Evolutionary conservation across 2,797 vertebrate genomes (phyloP), one percentile per base, ranked within the genome.

Genomic region (Gymnothorax javanicus): DNA sequence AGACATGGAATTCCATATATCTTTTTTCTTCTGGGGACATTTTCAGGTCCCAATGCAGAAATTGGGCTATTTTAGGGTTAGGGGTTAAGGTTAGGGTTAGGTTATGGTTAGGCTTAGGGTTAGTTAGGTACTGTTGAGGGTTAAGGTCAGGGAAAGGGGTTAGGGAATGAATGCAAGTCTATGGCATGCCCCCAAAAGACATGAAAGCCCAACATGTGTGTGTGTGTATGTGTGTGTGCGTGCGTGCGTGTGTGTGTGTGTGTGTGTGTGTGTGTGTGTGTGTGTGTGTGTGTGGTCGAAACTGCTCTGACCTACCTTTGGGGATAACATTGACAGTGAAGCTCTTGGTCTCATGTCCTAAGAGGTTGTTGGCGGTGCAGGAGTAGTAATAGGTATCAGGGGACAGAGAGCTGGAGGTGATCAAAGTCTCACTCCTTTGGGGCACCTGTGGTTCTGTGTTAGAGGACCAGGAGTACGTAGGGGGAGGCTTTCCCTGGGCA

Each of bases 401-500:
- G 71, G 62, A 13, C 75, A 82, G 43, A 2, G 6, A 12, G 17
- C 82, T 7, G 0, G 4, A 43, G 15, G 1, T 77, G 23, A 93
- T 4, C 87, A 88, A 9, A 0, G 90, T 15, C n/a, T 50, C 1
- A 1, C 33, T n/a, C 12, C 0, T 6, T 0, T 7, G 33, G 33
- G 33, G 33, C 33, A 43, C 1, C 33, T 1, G 33, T 43, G 33
- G 33, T 43, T 43, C 2, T 43, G 33, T 43, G 1, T 43, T 69
- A 15, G 83, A 73, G 1, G 17, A 0, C 95, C 94, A 95, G 3
- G 0, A 69, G 89, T 94, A 95, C 0, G 0, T 0, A 0, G 94
- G 94, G 4, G 0, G 0, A 13, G 94, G 95, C 86, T 93, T 94
- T 88, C 93, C 94, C 5, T 1, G 23, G 0, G 93, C 91, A 0